Conservation (phyloP, 2,888 invertebrate species). For the Drosophila meridiana region DNA sequence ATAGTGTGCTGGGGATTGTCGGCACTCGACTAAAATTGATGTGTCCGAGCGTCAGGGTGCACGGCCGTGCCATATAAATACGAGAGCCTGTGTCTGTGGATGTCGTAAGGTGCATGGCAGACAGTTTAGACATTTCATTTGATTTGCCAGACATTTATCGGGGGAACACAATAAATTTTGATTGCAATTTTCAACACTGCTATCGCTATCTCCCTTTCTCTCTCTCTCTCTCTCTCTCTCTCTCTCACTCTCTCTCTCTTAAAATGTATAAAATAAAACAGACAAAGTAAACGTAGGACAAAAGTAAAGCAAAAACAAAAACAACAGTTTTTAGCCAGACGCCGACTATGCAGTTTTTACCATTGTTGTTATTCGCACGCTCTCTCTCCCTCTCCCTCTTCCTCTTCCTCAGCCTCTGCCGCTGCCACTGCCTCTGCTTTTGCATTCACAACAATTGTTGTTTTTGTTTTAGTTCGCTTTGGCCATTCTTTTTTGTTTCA, state of each 20-base stretch:
- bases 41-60: slow-evolving; percentile 58
- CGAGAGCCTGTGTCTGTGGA: slow-evolving; percentile 17
- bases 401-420: neutral
- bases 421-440: neutral
- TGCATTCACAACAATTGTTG: slow-evolving; percentile 37
- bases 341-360: slow-evolving; percentile 63
- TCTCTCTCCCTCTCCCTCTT: neutral
- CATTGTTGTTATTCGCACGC: slow-evolving; percentile 11
- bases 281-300: slow-evolving; percentile 45
- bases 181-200: slow-evolving; percentile 68
- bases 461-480: slow-evolving; percentile 36
- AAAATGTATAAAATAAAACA: slow-evolving; percentile 54
- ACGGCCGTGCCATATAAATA: slow-evolving; percentile 58
- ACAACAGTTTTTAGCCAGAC: slow-evolving; percentile 44
- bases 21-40: slow-evolving; percentile 50
- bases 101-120: slow-evolving; percentile 38
- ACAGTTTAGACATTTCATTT: slow-evolving; percentile 62
- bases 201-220: neutral
- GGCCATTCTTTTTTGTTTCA: slow-evolving; percentile 26
- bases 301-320: slow-evolving; percentile 29
- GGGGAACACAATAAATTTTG: slow-evolving; percentile 69
- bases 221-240: neutral
- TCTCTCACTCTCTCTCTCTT: slow-evolving; percentile 9
- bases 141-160: slow-evolving; percentile 66
- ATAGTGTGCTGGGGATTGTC: slow-evolving; percentile 9